phyloP scores from a whole-genome alignment of 2,888 invertebrate species.

The Epirrhoe tristata region DNA sequence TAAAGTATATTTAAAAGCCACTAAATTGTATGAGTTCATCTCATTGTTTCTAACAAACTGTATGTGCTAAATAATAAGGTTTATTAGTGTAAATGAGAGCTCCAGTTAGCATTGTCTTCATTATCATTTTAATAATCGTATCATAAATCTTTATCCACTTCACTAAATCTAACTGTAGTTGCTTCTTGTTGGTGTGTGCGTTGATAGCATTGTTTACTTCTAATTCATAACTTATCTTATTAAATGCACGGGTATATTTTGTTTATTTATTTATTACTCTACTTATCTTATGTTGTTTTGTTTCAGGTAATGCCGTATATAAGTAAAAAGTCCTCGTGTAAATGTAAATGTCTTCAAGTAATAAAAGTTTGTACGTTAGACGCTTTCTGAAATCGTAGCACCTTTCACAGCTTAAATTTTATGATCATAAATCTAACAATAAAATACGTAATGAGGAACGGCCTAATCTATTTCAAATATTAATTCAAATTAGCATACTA shows the following conservation, averaged over 20 bases:
- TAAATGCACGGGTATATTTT: constrained; percentile 1
- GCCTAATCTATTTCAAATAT: constrained; percentile 37
- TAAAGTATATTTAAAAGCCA: constrained; percentile 13
- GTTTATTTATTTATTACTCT: constrained; percentile 21
- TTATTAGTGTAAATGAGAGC: constrained; percentile 21
- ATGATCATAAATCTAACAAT: constrained; percentile 4
- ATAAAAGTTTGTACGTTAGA: background rate
- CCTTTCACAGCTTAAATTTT: background rate
- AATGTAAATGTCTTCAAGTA: background rate
- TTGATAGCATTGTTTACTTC: constrained; percentile 31
- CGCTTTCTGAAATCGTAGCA: background rate
- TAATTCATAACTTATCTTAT: constrained; percentile 24
- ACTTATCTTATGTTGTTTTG: constrained; percentile 33
- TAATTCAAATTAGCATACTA: constrained; percentile 42
- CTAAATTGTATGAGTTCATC: constrained; percentile 9
- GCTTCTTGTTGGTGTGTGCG: constrained; percentile 10
- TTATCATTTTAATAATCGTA: constrained; percentile 17
- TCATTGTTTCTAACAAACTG: constrained; percentile 23
- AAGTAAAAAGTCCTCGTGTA: background rate
- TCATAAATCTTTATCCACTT: constrained; percentile 21
- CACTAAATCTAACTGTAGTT: constrained; percentile 24
- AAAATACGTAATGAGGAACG: constrained; percentile 26
- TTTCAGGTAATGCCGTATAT: constrained; percentile 32
- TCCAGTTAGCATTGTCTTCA: constrained; percentile 26
- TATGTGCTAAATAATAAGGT: constrained; percentile 27